phyloP scores from a whole-genome alignment of 2,888 invertebrate species.

The Diadegma fenestrale region DNA sequence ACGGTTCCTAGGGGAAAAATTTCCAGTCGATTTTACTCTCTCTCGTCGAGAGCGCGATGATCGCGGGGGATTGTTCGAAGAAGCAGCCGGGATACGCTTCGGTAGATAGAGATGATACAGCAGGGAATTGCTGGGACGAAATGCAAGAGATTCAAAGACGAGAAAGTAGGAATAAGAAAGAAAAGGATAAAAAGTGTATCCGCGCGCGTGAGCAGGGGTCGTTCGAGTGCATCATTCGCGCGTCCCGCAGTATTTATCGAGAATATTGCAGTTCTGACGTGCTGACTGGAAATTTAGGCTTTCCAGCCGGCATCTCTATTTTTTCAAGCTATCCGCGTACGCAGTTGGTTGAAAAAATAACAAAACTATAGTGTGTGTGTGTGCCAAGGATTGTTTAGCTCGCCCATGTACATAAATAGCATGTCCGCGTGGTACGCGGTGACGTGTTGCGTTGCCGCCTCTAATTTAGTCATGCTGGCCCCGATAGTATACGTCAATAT shows the following conservation, averaged over 20 bases:
- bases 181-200: constrained; percentile 49
- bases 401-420: neutral
- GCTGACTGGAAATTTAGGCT: too few relatives aligned
- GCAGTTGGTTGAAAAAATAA: too few relatives aligned
- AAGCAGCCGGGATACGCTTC: neutral
- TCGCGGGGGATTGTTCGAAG: constrained; percentile 4
- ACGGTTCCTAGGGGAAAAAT: constrained; percentile 60
- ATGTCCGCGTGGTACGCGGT: neutral
- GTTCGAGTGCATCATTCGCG: too few relatives aligned
- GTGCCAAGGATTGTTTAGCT: too few relatives aligned
- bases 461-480: neutral
- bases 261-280: too few relatives aligned
- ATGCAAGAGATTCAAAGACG: constrained; percentile 38
- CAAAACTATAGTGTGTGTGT: too few relatives aligned
- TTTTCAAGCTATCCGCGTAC: neutral
- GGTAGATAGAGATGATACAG: constrained; percentile 57
- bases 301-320: too few relatives aligned
- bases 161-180: constrained; percentile 8
- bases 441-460: too few relatives aligned
- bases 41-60: neutral
- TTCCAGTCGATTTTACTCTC: constrained; percentile 60
- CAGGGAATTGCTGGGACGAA: constrained; percentile 44
- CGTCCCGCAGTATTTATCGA: too few relatives aligned
- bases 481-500: constrained; percentile 5
- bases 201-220: too few relatives aligned